phyloP scores from a whole-genome alignment of 1,140 invertebrate genomes.

The Grapholita molesta region DNA sequence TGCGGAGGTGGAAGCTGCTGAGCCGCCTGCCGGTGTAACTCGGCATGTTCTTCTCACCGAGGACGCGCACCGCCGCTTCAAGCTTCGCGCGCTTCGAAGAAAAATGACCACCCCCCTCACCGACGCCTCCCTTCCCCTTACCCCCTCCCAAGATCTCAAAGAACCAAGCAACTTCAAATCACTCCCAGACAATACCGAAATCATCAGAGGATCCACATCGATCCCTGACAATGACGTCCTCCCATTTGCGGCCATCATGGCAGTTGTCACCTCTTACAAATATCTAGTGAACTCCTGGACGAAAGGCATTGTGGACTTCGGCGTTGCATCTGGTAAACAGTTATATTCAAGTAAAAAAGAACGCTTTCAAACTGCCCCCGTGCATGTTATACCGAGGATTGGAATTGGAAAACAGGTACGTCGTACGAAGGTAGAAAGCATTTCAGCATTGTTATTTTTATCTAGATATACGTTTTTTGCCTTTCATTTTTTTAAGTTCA shows the following conservation, averaged over 20 bases:
- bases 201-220: slow-evolving; percentile 63
- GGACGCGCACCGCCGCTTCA: slow-evolving; percentile 52
- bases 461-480: too few relatives aligned
- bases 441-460: too few relatives aligned
- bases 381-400: slow-evolving; percentile 68
- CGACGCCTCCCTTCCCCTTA: slow-evolving; percentile 40
- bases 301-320: slow-evolving; percentile 69
- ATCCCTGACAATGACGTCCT: slow-evolving; percentile 61
- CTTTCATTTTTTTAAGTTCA: too few relatives aligned
- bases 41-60: slow-evolving; percentile 58
- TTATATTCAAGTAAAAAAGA: slow-evolving; percentile 63
- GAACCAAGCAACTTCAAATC: slow-evolving; percentile 75
- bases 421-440: too few relatives aligned
- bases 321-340: slow-evolving; percentile 69
- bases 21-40: slow-evolving; percentile 51
- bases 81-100: slow-evolving; percentile 52
- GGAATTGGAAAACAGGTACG: slow-evolving; percentile 68
- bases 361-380: slow-evolving; percentile 59
- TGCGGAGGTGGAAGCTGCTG: slow-evolving; percentile 51
- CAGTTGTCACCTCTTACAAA: slow-evolving; percentile 76
- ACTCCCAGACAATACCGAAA: slow-evolving; percentile 74
- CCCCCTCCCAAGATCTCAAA: slow-evolving; percentile 57
- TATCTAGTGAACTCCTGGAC: slow-evolving; percentile 75
- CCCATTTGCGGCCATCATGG: slow-evolving; percentile 78
- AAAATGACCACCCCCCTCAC: slow-evolving; percentile 51